Base-by-base conservation (phyloP, 2,888 invertebrate genomes). In the Macaria liturata region DNA sequence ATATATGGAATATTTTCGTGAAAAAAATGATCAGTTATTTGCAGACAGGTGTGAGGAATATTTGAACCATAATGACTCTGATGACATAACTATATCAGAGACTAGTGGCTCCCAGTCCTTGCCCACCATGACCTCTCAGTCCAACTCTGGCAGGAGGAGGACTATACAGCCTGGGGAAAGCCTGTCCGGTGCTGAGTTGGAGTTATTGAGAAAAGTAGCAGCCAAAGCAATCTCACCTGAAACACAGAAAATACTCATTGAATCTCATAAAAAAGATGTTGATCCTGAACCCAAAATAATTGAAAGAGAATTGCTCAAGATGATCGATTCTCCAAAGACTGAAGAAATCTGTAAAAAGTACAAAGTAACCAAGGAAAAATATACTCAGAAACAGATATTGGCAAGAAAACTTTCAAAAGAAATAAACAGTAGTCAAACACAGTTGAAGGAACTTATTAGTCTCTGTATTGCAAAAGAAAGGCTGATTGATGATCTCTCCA, bases 401-500 rank as follows among this genome's bases (percentile, higher is more conserved):
- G 88, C 91, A 40, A 78, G 90, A 55, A 92, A 92, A 69, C 72
- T 92, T 34, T 89, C 90, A 32, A 91, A 89, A 62, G 95, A 95
- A 79, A 93, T 95, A 49, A 94, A 94, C 57, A 93, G 93, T 20
- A 94, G 94, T 42, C 94, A 95, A 70, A 93, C 94, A 64, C 95
- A 95, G 76, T 91, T 96, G 3, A 94, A 94, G 67, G 96, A 96
- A 80, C 84, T 96, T 32, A 95, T 96, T 70, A 93, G 94, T 72
- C 93, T 95, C 32, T 92, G 92, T 69, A 86, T 92, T 70, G 86
- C 88, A 1, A 96, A 96, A 80, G 95, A 96, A 77, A 94, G 95
- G 70, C 92, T 96, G 48, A 95, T 96, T 65, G 93, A 94, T 69
- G 96, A 96, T 69, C 88, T 96, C 68, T 86, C 88, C 2, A 88